A percentile compares a stretch with the other conserved stretches of the same genome.
These are phyloP conservation scores for Chiridota heheva DNA, from an alignment of 35 echinoderm and acorn worm species.

Conservation along the genomic window DNA sequence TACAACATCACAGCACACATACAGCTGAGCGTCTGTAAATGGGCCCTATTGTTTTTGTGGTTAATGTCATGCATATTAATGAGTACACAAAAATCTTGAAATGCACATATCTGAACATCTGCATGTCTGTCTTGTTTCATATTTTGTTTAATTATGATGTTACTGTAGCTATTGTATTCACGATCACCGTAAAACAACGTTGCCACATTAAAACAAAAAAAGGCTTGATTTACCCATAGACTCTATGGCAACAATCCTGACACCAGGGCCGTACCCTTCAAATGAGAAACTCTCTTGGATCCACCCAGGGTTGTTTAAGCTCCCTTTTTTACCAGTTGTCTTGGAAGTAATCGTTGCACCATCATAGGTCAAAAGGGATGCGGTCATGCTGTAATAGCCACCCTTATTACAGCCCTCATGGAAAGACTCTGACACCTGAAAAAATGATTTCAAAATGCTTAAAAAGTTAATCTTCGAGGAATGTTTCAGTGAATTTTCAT, in stretches of 20 bases:
- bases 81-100: too few relatives aligned
- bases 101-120: too few relatives aligned
- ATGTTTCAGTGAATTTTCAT: too few relatives aligned
- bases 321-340: constrained; percentile 56
- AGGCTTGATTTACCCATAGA: constrained; percentile 34
- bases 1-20: too few relatives aligned
- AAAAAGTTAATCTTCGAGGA: too few relatives aligned
- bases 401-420: constrained; percentile 70
- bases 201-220: neutral
- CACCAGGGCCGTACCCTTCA: constrained; percentile 67
- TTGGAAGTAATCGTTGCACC: constrained; percentile 31
- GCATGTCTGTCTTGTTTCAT: too few relatives aligned
- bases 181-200: too few relatives aligned
- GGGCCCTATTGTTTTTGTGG: too few relatives aligned
- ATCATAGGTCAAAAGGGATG: constrained; percentile 32
- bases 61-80: too few relatives aligned
- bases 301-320: constrained; percentile 52
- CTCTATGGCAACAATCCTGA: constrained; percentile 50
- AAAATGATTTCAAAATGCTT: neutral
- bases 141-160: too few relatives aligned
- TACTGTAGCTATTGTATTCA: too few relatives aligned
- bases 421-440: constrained; percentile 79
- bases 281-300: constrained; percentile 67
- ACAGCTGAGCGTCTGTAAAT: too few relatives aligned
- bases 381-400: constrained; percentile 71